Percentiles rank a stretch among this genome's conserved stretches.
Evolutionary conservation across 1,140 invertebrate species (phyloP).

Genomic region (Caligus rogercresseyi): DNA sequence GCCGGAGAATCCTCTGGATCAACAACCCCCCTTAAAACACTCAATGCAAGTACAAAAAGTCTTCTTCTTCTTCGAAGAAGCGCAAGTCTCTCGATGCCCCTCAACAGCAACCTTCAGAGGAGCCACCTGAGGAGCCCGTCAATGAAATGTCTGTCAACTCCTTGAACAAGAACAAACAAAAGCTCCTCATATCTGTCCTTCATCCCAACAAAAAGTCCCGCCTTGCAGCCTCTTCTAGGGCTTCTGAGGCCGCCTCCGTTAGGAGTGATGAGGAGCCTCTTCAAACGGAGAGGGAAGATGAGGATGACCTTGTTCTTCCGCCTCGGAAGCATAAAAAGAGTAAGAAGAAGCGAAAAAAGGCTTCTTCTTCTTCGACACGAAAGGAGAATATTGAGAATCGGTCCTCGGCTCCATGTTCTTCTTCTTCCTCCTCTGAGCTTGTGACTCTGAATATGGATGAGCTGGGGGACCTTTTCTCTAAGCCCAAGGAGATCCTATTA

Average conservation of each 20-base stretch:
- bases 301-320: neutral
- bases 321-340: neutral
- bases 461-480: slow-evolving; percentile 10
- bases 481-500: neutral
- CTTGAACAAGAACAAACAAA: slow-evolving; percentile 13
- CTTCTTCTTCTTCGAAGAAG: neutral
- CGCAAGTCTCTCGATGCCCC: neutral
- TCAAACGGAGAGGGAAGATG: neutral
- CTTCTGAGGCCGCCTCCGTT: neutral
- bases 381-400: neutral
- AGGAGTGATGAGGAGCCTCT: neutral
- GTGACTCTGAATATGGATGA: slow-evolving; percentile 11
- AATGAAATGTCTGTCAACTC: slow-evolving; percentile 19
- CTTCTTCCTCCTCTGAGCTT: neutral
- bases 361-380: neutral
- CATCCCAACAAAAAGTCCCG: slow-evolving; percentile 14
- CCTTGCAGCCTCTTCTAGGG: neutral
- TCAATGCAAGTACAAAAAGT: slow-evolving; percentile 5
- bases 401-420: no score
- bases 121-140: slow-evolving; percentile 6
- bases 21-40: neutral
- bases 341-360: neutral
- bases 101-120: neutral
- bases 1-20: neutral
- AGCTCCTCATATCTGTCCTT: slow-evolving; percentile 7